A percentile compares a stretch with the other conserved stretches of the same genome.
Conservation (phyloP, 2,888 invertebrate species). For the Watsonalla binaria region DNA sequence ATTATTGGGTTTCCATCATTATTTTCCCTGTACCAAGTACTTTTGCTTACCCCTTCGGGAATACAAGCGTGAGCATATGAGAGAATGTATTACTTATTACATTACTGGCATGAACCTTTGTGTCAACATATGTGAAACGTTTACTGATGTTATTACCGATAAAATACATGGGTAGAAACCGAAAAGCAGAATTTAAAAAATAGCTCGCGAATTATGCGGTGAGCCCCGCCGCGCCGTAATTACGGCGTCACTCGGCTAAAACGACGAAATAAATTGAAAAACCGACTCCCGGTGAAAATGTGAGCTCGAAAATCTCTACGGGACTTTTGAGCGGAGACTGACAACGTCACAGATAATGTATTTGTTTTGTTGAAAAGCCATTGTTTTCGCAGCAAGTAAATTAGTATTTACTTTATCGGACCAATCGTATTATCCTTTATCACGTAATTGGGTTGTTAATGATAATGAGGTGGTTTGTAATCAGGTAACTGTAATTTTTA, state of each 20-base stretch:
- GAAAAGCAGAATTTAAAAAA: constrained; percentile 40
- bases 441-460: constrained; percentile 56
- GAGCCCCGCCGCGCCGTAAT: constrained; percentile 55
- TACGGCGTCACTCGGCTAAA: constrained; percentile 68
- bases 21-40: no score
- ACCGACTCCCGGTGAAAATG: constrained; percentile 63
- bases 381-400: constrained; percentile 59
- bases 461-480: constrained; percentile 43
- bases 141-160: constrained; percentile 18
- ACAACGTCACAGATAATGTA: constrained; percentile 63
- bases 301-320: constrained; percentile 56
- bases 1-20: no score
- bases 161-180: constrained; percentile 13
- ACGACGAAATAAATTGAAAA: constrained; percentile 74
- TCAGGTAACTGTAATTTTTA: constrained; percentile 8
- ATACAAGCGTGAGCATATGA: no score
- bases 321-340: constrained; percentile 53
- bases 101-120: neutral
- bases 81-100: neutral
- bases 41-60: no score
- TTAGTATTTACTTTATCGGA: constrained; percentile 37
- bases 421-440: constrained; percentile 46
- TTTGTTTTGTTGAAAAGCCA: constrained; percentile 64
- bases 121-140: constrained; percentile 2
- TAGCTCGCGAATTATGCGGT: constrained; percentile 53